These are phyloP conservation scores for Tenebrosternarchus preto DNA, from an alignment of 2,113 vertebrate species.

Conservation along the genomic window DNA sequence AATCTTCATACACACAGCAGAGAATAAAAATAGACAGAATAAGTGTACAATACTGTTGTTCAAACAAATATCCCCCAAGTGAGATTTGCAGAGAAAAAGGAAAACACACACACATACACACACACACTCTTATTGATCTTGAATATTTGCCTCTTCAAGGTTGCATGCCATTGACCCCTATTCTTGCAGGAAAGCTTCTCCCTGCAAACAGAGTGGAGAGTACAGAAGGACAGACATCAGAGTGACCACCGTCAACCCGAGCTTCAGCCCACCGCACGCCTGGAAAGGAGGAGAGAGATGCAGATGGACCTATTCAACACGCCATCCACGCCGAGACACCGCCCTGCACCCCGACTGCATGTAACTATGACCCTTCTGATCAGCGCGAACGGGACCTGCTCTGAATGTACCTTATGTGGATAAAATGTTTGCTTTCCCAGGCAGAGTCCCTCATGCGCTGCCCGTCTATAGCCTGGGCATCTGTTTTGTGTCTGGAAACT, in stretches of 20 bases:
- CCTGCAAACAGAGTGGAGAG: slow-evolving; percentile 66
- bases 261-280: not conserved
- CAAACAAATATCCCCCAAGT: slow-evolving; percentile 29
- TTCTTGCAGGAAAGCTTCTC: slow-evolving; percentile 66
- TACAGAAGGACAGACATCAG: slow-evolving; percentile 64
- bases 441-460: slow-evolving; percentile 24
- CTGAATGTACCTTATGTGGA: not conserved
- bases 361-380: not conserved
- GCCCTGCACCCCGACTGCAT: not conserved
- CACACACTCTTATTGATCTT: slow-evolving; percentile 77
- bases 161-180: slow-evolving; percentile 69
- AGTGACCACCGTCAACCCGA: slow-evolving; percentile 50
- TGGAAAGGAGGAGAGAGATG: not conserved
- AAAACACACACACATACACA: slow-evolving; percentile 63
- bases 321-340: slow-evolving; percentile 4
- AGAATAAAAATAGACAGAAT: not conserved
- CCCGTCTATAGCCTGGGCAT: not conserved
- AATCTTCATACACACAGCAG: slow-evolving; percentile 6
- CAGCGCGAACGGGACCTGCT: not conserved
- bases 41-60: slow-evolving; percentile 20
- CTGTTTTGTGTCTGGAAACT: slow-evolving; percentile 34
- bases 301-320: not conserved
- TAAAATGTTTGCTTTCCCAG: slow-evolving; percentile 27
- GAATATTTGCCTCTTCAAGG: slow-evolving; percentile 80
- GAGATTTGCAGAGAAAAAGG: slow-evolving; percentile 21